Evolutionary conservation across 2,113 vertebrate species (phyloP), one percentile per base, ranked within the genome.

Genomic region (Cyprinus carpio): DNA sequence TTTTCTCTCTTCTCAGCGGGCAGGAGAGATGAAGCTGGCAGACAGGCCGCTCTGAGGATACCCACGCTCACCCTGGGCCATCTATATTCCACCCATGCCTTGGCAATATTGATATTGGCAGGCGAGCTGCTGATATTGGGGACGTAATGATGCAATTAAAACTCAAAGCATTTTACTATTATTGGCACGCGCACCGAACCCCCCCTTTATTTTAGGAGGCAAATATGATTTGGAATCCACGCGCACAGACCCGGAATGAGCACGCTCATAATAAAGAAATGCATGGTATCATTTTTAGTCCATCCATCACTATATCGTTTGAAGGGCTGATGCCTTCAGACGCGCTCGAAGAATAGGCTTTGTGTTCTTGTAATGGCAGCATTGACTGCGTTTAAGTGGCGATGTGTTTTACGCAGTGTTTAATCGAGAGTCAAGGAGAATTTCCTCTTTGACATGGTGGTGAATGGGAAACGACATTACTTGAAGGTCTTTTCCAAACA

Each of bases 141-240:
- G 92, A 94, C 88, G 92, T 94, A 95, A 95, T 94, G 95, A 95
- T 93, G 94, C 94, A 94, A 95, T 95, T 95, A 95, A 95, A 95
- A 94, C 94, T 89, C 90, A 88, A 94, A 93, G 93, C 92, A 93
- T 95, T 95, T 95, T 93, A 93, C 93, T 93, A 93, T 95, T 94
- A 94, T 93, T 94, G 94, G 94, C 93, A 93, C 60, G 74, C 40
- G 10, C 58, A 80, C 77, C 31, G 78, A 58, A 71, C 46, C 80
- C 27, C 88, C 49, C 40, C 83, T 86, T 88, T 88, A 89, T 93
- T 94, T 94, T 92, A 91, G 92, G 90, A 93, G 90, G 93, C 92
- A 93, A 93, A 94, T 94, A 93, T 93, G 93, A 95, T 94, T 95
- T 94, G 92, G 92, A 94, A 91, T 90, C 90, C 87, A 88, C 77